phyloP scores from a whole-genome alignment of 2,888 invertebrate species.

The Vesta saturnalis region DNA sequence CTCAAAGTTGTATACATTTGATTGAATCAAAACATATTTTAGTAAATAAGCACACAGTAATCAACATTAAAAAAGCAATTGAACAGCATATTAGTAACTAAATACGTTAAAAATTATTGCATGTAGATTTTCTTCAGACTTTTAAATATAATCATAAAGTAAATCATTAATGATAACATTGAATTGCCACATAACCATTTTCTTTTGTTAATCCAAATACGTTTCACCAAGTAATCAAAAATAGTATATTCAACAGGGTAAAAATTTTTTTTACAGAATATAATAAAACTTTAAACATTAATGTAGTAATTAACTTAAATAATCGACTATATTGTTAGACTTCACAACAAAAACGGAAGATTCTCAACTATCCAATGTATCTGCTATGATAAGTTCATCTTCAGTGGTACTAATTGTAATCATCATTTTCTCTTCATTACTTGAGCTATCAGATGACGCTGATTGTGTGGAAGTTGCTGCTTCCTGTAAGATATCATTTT shows the following conservation, averaged over 20 bases:
- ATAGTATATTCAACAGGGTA: conserved; percentile 8
- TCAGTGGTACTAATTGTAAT: conserved; percentile 74
- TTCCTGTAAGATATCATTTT: conserved; percentile 63
- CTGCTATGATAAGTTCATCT: conserved; percentile 61
- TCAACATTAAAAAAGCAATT: no score
- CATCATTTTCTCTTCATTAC: conserved; percentile 82
- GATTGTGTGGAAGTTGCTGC: conserved; percentile 79
- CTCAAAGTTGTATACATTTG: no score
- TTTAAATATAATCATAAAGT: no score
- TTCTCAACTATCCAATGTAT: conserved; percentile 52
- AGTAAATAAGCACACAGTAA: no score
- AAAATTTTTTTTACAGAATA: conserved; percentile 7
- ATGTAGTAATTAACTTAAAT: background rate
- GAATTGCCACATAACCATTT: no score
- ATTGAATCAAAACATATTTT: no score
- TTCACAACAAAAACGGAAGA: conserved; percentile 29
- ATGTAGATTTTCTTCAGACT: no score
- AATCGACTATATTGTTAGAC: conserved; percentile 9
- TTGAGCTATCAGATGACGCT: conserved; percentile 74
- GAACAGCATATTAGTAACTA: no score
- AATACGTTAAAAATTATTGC: no score
- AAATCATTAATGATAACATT: no score
- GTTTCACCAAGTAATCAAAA: background rate
- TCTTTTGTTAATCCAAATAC: no score
- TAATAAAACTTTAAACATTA: conserved; percentile 9